Evolutionary conservation across 2,113 vertebrate species (phyloP).

Genomic region (Pomatorhinus ruficollis): DNA sequence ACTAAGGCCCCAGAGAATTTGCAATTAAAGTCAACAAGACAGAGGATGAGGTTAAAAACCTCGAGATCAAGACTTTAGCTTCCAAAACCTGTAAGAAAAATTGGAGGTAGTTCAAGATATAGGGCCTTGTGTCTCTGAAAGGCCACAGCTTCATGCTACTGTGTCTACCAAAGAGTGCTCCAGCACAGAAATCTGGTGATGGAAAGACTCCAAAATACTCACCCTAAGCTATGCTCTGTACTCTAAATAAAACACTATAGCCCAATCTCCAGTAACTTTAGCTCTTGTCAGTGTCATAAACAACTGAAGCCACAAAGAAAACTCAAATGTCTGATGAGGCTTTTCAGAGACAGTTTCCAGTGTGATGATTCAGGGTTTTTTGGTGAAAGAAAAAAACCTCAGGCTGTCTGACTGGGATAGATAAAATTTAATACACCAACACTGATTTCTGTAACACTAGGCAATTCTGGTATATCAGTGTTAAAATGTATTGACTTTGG

Average conservation of each 20-base stretch:
- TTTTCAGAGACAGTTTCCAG: background rate
- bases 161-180: background rate
- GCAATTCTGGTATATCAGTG: background rate
- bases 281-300: background rate
- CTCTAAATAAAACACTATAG: background rate
- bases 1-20: background rate
- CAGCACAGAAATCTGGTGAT: background rate
- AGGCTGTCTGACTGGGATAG: background rate
- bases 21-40: background rate
- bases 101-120: background rate
- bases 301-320: background rate
- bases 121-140: background rate
- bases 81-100: background rate
- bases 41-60: background rate
- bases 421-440: background rate
- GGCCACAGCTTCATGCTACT: background rate
- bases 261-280: background rate
- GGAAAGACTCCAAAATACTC: background rate
- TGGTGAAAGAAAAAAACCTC: background rate
- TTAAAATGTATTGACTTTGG: background rate
- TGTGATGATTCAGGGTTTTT: rapidly evolving
- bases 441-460: background rate
- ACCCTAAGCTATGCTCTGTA: background rate
- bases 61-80: background rate
- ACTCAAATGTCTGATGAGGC: background rate